phyloP scores from a whole-genome alignment of 2,888 invertebrate species.

The Crioceris asparagi region DNA sequence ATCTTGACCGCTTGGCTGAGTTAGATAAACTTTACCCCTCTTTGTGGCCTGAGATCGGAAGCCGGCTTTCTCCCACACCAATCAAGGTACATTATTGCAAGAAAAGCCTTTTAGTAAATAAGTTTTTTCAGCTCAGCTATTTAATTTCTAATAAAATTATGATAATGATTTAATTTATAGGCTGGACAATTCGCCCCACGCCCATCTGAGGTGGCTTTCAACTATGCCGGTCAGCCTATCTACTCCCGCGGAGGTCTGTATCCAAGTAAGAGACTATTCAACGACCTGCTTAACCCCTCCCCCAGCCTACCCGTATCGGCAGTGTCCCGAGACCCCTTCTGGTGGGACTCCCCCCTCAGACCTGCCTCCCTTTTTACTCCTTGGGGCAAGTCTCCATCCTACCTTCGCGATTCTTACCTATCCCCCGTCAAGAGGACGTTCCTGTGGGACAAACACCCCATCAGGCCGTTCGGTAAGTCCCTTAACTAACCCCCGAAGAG shows the following conservation, averaged over 20 bases:
- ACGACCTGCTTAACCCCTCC: constrained; percentile 70
- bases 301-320: constrained; percentile 67
- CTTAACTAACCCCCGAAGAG: too few relatives aligned
- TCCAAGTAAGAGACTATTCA: constrained; percentile 40
- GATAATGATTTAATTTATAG: constrained; percentile 21
- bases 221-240: constrained; percentile 68
- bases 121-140: too few relatives aligned
- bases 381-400: constrained; percentile 63
- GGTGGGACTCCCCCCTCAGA: constrained; percentile 74
- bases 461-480: constrained; percentile 80
- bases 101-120: too few relatives aligned
- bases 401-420: constrained; percentile 78
- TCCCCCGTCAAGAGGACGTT: constrained; percentile 85
- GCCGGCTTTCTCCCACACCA: constrained; percentile 56
- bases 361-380: constrained; percentile 55
- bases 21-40: constrained; percentile 47
- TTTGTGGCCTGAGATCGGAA: constrained; percentile 39
- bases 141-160: background rate
- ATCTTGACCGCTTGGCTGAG: constrained; percentile 71
- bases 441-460: constrained; percentile 84
- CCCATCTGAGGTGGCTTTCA: constrained; percentile 60
- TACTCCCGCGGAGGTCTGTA: constrained; percentile 47
- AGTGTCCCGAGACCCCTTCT: constrained; percentile 81
- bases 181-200: constrained; percentile 58
- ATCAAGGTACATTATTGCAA: too few relatives aligned